Evolutionary conservation across 2,113 vertebrate species (phyloP).

Genomic region (Danionella cerebrum): DNA sequence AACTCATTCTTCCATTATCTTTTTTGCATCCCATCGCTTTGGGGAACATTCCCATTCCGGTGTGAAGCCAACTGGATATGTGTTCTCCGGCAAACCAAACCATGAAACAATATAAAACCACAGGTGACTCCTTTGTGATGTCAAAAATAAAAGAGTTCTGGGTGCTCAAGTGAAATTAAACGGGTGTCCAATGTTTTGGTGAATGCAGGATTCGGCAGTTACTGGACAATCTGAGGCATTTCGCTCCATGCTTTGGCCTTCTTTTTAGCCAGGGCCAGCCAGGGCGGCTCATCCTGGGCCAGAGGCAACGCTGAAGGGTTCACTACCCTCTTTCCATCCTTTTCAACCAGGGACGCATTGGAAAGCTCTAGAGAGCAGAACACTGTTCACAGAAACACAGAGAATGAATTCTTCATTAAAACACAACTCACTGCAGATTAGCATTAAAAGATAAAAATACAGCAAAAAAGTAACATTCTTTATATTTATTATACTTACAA

Average conservation of each 20-base stretch:
- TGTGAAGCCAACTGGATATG: background rate
- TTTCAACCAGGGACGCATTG: slow-evolving; percentile 44
- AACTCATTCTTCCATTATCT: background rate
- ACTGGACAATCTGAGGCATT: slow-evolving; percentile 78
- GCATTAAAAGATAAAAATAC: too few relatives aligned
- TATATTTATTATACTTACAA: too few relatives aligned
- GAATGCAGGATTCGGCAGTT: slow-evolving; percentile 14
- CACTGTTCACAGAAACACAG: slow-evolving; percentile 36
- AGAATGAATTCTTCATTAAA: too few relatives aligned
- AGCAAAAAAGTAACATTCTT: too few relatives aligned
- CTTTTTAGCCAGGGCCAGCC: slow-evolving; percentile 89
- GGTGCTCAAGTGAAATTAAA: background rate
- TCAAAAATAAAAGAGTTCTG: background rate
- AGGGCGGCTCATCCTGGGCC: slow-evolving; percentile 72
- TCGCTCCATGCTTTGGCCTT: slow-evolving; percentile 92
- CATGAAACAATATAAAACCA: background rate
- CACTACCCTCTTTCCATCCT: slow-evolving; percentile 40
- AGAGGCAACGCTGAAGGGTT: slow-evolving; percentile 42
- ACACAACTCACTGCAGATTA: too few relatives aligned
- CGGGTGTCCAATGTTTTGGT: background rate
- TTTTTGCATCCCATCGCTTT: too few relatives aligned
- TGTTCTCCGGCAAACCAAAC: background rate
- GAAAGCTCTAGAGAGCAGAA: slow-evolving; percentile 48
- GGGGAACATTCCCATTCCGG: background rate
- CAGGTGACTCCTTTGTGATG: background rate